Percentiles rank a stretch among this genome's conserved stretches.
These are phyloP conservation scores for Leontopithecus rosalia DNA, from an alignment of 2,797 vertebrate species.

Conservation along the genomic window DNA sequence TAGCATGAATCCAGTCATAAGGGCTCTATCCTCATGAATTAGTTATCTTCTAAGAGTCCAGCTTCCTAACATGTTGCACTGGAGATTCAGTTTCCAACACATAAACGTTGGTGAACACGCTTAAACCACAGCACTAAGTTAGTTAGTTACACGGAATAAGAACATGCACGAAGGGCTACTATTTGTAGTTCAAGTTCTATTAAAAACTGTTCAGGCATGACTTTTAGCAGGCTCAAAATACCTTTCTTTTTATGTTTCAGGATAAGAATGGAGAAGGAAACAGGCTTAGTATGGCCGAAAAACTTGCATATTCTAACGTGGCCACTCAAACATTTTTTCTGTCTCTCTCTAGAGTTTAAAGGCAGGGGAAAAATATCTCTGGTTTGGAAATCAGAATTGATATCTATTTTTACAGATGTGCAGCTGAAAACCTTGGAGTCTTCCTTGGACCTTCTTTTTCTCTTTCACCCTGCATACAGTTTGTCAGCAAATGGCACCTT, in stretches of 20 bases:
- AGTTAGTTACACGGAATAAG: background rate
- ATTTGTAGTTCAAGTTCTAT: background rate
- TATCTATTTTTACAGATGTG: background rate
- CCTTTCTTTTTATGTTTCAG: constrained; percentile 18
- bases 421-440: background rate
- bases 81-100: background rate
- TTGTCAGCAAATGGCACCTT: background rate
- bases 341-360: background rate
- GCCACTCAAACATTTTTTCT: background rate
- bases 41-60: background rate
- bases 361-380: background rate
- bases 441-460: background rate
- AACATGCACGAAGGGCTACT: background rate
- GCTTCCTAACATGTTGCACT: background rate
- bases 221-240: background rate
- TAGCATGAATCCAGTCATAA: background rate
- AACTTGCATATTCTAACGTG: background rate
- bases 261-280: background rate
- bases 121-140: background rate
- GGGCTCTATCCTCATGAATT: background rate
- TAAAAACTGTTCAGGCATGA: background rate
- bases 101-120: background rate
- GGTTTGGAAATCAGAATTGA: background rate
- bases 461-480: background rate
- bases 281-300: background rate